Base-by-base conservation (phyloP, 2,888 invertebrate genomes). In the Heliconius aoede region DNA sequence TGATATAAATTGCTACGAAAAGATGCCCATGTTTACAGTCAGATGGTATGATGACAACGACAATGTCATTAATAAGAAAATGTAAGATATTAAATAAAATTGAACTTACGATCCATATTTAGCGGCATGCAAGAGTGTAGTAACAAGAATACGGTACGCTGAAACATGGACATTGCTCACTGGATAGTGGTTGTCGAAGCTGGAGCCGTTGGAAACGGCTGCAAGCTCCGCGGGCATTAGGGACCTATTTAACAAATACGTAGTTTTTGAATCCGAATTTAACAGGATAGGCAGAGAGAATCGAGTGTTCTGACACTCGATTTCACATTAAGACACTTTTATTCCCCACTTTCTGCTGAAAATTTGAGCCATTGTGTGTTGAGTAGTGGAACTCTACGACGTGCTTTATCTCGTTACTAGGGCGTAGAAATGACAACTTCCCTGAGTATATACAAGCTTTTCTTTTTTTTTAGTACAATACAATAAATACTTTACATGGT, bases 81-180 rank as follows among this genome's bases (percentile, higher is more conserved):
- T 26, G 5, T 15, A n/a, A n/a, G n/a, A n/a, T n/a, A n/a, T n/a
- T n/a, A 5, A 60, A 60, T 9, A 15, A 60, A 24, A 60, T 26
- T 13, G 3, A 30, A 90, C 87, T 95, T 58, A 91, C 91, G 83
- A 80, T 58, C 85, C 83, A 82, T 89, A 91, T 84, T 90, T 91
- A 4, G 91, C 91, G 4, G 91, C 83, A 79, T 91, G 91, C 78
- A 88, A 79, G 36, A 90, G 83, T 0, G 91, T 91, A 32, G 89
- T 88, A 68, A 91, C 88, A 11, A 91, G 84, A n/a, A 91, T 83
- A 51, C 89, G 82, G 83, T 87, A 89, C 28, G 76, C 78, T 5
- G 86, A 76, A 18, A 86, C 82, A 26, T 81, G 36, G 1, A 51
- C 78, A 83, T 89, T 90, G 83, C 65, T 82, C 40, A 91, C 78